Conservation (phyloP, 2,888 invertebrate genomes). For the Campoletis raptor region DNA sequence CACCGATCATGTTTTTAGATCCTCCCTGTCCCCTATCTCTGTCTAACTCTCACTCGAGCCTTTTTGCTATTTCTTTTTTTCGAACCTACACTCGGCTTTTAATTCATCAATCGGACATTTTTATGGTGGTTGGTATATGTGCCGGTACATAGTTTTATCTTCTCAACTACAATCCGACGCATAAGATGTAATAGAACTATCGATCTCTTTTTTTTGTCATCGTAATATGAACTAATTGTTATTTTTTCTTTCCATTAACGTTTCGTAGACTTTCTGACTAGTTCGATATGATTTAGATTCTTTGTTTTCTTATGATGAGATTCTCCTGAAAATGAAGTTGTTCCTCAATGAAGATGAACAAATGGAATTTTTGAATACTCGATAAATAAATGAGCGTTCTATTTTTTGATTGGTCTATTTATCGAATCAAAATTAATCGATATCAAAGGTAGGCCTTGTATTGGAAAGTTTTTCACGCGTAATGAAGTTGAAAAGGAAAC, state of each 20-base stretch:
- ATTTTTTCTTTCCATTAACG: too few relatives aligned
- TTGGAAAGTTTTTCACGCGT: neutral
- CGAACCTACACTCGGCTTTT: constrained; percentile 15
- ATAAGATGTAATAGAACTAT: constrained; percentile 33
- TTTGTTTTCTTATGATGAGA: neutral
- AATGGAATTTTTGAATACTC: too few relatives aligned
- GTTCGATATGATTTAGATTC: neutral
- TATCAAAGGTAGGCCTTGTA: too few relatives aligned
- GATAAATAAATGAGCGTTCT: too few relatives aligned
- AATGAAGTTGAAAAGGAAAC: neutral
- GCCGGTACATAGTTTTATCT: constrained; percentile 18
- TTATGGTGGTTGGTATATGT: constrained; percentile 36
- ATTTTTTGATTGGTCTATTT: too few relatives aligned
- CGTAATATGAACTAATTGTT: neutral
- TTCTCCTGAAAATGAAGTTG: neutral
- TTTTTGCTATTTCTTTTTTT: neutral
- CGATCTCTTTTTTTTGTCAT: constrained; percentile 21
- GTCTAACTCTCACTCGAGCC: neutral
- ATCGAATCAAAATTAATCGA: too few relatives aligned
- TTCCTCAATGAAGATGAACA: neutral
- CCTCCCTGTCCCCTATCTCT: constrained; percentile 4
- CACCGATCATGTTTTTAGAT: constrained; percentile 20
- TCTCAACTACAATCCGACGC: constrained; percentile 17
- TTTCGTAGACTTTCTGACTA: neutral
- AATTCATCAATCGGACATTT: constrained; percentile 54